These are phyloP conservation scores for Mystacornis crossleyi DNA, from an alignment of 2,113 vertebrate species.

Conservation along the genomic window DNA sequence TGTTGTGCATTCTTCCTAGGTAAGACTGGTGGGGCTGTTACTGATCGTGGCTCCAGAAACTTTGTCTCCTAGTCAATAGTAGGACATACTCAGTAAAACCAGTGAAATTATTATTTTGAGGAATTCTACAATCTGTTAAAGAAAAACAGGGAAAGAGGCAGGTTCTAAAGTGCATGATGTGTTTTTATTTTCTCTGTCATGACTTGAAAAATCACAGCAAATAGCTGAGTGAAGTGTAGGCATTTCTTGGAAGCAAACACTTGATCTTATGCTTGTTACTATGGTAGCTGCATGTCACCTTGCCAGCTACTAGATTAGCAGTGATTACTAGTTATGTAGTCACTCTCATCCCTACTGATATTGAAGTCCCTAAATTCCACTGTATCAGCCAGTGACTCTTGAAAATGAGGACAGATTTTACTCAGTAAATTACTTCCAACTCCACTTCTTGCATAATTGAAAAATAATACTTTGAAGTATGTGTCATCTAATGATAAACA, in stretches of 20 bases:
- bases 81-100: neutral
- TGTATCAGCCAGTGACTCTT: neutral
- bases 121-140: neutral
- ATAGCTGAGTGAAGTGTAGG: neutral
- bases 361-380: neutral
- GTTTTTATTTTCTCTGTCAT: neutral
- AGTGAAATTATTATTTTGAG: neutral
- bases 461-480: neutral
- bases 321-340: neutral
- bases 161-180: neutral
- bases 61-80: neutral
- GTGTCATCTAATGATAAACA: neutral
- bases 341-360: neutral
- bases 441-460: neutral
- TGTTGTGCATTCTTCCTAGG: neutral
- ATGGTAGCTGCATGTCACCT: neutral
- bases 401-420: neutral
- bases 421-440: neutral
- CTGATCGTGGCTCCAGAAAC: neutral
- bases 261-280: neutral
- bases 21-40: neutral
- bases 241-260: slow-evolving; percentile 1
- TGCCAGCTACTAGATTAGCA: neutral
- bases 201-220: neutral
- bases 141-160: neutral